A percentile compares a stretch with the other conserved stretches of the same genome.
These are phyloP conservation scores for Ardeotis arabs DNA, from an alignment of 2,113 vertebrate genomes.

Conservation along the genomic window DNA sequence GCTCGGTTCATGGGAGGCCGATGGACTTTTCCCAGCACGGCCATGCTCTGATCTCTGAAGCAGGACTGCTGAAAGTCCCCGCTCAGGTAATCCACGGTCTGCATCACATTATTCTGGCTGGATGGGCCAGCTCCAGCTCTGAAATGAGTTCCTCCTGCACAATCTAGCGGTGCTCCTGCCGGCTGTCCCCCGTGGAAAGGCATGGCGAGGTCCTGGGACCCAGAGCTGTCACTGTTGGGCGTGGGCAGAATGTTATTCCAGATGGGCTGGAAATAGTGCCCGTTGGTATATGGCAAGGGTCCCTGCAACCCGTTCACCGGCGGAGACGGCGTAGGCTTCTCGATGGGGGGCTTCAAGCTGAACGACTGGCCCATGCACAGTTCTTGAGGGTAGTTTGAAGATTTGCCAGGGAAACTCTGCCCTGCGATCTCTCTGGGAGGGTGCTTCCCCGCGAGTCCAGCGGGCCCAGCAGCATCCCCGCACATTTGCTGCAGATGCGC, in stretches of 20 bases:
- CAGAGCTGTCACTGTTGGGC: constrained; percentile 98
- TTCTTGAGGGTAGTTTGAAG: constrained; percentile 88
- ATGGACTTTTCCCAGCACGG: constrained; percentile 93
- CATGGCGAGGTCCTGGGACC: constrained; percentile 94
- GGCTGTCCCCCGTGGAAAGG: constrained; percentile 89
- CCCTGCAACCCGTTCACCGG: constrained; percentile 91
- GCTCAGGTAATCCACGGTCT: constrained; percentile 94
- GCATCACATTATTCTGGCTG: constrained; percentile 92
- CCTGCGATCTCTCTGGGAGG: constrained; percentile 80
- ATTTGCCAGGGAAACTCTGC: constrained; percentile 86
- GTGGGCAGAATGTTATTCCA: constrained; percentile 98
- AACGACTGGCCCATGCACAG: constrained; percentile 94
- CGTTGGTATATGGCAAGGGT: constrained; percentile 89
- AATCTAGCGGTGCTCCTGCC: constrained; percentile 87
- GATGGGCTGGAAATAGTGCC: constrained; percentile 94
- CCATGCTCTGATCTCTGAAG: constrained; percentile 97
- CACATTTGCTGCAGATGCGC: constrained; percentile 89
- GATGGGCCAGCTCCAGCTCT: constrained; percentile 86
- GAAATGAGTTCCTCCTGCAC: constrained; percentile 88
- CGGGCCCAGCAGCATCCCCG: constrained; percentile 82
- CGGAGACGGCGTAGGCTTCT: constrained; percentile 93
- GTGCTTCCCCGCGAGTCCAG: constrained; percentile 83
- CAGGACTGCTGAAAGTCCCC: constrained; percentile 98
- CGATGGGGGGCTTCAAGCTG: constrained; percentile 88
- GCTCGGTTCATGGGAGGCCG: constrained; percentile 89